phyloP scores from a whole-genome alignment of 2,113 vertebrate species.

The Alosa alosa region DNA sequence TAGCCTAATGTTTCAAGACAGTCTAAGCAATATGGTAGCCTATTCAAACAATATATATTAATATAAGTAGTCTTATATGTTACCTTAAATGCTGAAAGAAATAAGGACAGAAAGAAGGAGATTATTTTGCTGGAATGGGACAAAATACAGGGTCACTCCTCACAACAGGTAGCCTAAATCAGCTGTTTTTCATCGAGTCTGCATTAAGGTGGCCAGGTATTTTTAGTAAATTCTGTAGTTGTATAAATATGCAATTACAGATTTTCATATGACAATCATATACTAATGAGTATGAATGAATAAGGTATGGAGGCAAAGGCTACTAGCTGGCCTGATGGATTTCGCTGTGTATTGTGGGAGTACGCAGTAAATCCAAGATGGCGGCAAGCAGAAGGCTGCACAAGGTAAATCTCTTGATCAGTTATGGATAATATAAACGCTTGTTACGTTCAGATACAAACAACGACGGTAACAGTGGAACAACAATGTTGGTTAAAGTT shows the following conservation, averaged over 20 bases:
- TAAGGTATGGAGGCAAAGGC: not conserved
- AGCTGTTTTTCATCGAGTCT: too few species aligned
- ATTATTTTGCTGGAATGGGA: too few species aligned
- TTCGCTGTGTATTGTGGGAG: constrained; percentile 74
- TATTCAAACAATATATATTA: too few species aligned
- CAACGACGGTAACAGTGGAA: not conserved
- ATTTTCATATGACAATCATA: not conserved
- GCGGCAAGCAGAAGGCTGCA: constrained; percentile 85
- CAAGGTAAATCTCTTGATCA: constrained; percentile 74
- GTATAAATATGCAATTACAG: not conserved
- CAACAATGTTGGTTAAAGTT: not conserved
- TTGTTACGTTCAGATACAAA: not conserved
- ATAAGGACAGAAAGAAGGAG: too few species aligned
- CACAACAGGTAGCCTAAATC: too few species aligned
- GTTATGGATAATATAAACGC: constrained; percentile 16
- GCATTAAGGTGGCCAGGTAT: not conserved
- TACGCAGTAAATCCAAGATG: constrained; percentile 78
- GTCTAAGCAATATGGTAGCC: too few species aligned
- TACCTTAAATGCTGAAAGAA: too few species aligned
- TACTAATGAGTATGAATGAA: not conserved
- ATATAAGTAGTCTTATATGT: too few species aligned
- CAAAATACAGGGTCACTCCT: too few species aligned
- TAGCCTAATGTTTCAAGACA: too few species aligned
- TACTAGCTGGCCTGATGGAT: not conserved
- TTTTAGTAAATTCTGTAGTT: not conserved